Percentiles rank a stretch among this genome's conserved stretches.
Conservation (phyloP, 2,113 vertebrate species). For the Gallinago media region DNA sequence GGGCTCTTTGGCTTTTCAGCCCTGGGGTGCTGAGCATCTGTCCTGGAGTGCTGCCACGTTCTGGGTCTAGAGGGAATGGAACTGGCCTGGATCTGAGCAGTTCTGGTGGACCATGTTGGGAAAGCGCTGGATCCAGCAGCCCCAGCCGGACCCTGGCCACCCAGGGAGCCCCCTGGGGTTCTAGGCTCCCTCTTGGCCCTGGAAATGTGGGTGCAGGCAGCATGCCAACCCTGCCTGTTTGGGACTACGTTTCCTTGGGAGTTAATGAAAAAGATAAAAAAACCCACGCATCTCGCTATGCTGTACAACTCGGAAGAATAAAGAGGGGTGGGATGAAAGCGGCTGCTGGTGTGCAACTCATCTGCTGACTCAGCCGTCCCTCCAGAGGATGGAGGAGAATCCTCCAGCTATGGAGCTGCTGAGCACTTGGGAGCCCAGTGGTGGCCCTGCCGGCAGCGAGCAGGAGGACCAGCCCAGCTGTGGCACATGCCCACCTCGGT, state of each 20-base stretch:
- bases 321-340: rapidly evolving
- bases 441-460: rapidly evolving
- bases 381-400: neutral
- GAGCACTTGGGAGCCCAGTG: rapidly evolving
- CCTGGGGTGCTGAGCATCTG: neutral
- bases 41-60: rapidly evolving
- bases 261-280: neutral
- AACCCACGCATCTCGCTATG: rapidly evolving
- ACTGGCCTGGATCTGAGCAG: rapidly evolving
- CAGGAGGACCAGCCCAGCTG: rapidly evolving
- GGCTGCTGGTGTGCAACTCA: neutral
- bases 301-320: neutral
- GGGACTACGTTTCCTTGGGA: neutral
- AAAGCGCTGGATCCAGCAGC: neutral
- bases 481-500: rapidly evolving
- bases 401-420: rapidly evolving
- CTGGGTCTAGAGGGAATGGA: neutral
- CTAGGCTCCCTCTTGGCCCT: neutral
- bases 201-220: neutral
- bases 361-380: neutral
- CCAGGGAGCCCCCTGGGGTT: neutral
- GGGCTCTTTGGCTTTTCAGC: neutral
- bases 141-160: neutral
- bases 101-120: rapidly evolving
- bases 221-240: rapidly evolving